Conservation (phyloP, 2,797 vertebrate genomes). For the Aulostomus chinensis region DNA sequence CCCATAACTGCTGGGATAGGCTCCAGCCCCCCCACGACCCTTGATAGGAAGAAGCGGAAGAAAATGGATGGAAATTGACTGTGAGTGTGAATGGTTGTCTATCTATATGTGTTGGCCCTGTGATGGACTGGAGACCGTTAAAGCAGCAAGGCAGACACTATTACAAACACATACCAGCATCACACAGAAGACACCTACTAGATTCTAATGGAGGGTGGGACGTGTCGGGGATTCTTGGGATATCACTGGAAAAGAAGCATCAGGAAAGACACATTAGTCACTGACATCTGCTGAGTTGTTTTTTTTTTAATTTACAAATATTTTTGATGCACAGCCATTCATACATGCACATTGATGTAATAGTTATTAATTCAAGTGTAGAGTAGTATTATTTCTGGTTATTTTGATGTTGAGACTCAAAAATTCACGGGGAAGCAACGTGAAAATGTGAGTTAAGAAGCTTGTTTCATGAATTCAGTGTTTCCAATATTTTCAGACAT, state of each 20-base stretch:
- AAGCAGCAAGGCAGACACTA: no score
- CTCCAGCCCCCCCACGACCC: no score
- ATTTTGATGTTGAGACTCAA: slow-evolving; percentile 22
- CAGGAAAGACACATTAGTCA: slow-evolving; percentile 20
- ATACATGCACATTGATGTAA: slow-evolving; percentile 50
- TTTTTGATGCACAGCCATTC: slow-evolving; percentile 48
- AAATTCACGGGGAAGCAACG: slow-evolving; percentile 42
- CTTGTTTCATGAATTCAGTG: slow-evolving; percentile 44
- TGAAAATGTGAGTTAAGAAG: slow-evolving; percentile 34
- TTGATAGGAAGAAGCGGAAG: no score
- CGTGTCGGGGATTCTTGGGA: slow-evolving; percentile 98
- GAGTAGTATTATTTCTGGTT: slow-evolving; percentile 25
- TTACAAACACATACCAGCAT: no score
- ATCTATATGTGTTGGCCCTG: no score
- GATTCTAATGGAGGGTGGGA: slow-evolving; percentile 98
- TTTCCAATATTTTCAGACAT: slow-evolving; percentile 55
- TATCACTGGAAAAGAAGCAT: slow-evolving; percentile 87
- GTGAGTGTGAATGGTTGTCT: no score
- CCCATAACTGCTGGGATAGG: no score
- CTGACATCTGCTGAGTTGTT: not conserved
- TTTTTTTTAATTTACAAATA: slow-evolving; percentile 4
- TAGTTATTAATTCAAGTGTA: slow-evolving; percentile 19
- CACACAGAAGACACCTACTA: slow-evolving; percentile 84
- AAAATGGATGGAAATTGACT: no score
- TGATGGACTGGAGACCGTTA: no score